phyloP scores from a whole-genome alignment of 2,888 invertebrate species.

The Mystacides longicornis region DNA sequence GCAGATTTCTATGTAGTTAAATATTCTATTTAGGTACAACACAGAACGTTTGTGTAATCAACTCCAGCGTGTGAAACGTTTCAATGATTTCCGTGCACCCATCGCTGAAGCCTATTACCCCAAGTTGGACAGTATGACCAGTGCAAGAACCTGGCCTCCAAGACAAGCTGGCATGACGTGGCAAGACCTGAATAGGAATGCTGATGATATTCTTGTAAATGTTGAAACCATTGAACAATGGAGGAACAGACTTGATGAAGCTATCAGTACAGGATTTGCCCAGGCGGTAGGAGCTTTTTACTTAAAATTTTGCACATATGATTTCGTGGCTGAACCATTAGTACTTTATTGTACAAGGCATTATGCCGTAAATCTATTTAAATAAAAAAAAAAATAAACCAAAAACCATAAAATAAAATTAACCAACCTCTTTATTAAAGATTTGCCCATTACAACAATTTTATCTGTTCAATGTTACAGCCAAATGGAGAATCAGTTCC shows the following conservation, averaged over 20 bases:
- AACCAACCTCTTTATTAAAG: no score
- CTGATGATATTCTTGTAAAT: conserved; percentile 27
- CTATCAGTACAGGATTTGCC: conserved; percentile 33
- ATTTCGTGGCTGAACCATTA: no score
- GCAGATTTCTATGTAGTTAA: no score
- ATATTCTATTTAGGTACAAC: conserved; percentile 30
- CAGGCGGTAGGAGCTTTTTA: conserved; percentile 19
- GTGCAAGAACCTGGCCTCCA: conserved; percentile 28
- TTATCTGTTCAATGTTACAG: no score
- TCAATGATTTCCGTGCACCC: conserved; percentile 29
- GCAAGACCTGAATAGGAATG: conserved; percentile 27
- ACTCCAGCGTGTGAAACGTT: conserved; percentile 28
- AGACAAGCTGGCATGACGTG: conserved; percentile 26
- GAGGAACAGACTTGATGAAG: conserved; percentile 34
- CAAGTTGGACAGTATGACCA: conserved; percentile 30
- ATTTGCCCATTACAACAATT: no score
- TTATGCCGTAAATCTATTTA: no score
- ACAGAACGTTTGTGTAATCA: conserved; percentile 32
- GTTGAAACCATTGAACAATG: conserved; percentile 33
- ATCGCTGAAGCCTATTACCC: conserved; percentile 33
- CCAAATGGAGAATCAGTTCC: conserved; percentile 35
- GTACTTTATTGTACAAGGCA: no score
- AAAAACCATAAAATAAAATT: no score
- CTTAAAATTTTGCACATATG: no score
- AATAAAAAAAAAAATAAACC: no score